Base-by-base conservation (phyloP, 2,113 vertebrate species). In the Mionectes macconnelli region DNA sequence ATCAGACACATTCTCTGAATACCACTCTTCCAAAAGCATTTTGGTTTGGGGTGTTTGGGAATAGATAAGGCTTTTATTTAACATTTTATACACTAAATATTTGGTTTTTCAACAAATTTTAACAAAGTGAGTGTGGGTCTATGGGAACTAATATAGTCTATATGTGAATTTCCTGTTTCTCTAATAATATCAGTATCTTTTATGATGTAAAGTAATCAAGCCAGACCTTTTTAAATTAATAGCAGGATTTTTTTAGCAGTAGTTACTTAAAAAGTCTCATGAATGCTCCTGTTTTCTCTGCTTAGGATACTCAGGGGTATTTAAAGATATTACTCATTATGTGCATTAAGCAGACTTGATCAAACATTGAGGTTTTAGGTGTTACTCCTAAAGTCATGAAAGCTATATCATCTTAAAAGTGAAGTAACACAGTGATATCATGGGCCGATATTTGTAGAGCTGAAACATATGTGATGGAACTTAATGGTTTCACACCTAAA, bases 1-100 rank as follows among this genome's bases (percentile, higher is more conserved):
- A 50, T 76, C 13, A 50, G 25, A 62, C 5, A 20, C 27, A 33
- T 31, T 62, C 4, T 79, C 40, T 82, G 40, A 79, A 49, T 84
- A 64, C 12, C 11, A 18, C 2, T 79, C 16, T 66, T 78, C 11
- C 18, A 64, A 42, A 84, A 53, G 8, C 5, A 47, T 49, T 64
- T 76, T 87, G 6, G 3, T 40, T 62, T 39, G 5, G 5, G 13
- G 2, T 15, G 0, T 1, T 10, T 0, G 0, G 12, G 7, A 60
- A 37, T 27, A 64, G 4, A 50, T 53, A 53, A 86, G 23, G 5
- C 1, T 73, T 73, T 49, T 78, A 55, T 84, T 44, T 63, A 87
- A 37, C 69, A 83, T 64, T 60, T 68, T 45, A 39, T 53, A 45
- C 4, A 18, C 1, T 19, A 56, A 76, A 77, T 6, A 23, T 90